These are phyloP conservation scores for Sakesphorus luctuosus DNA, from an alignment of 2,113 vertebrate genomes.

Conservation along the genomic window DNA sequence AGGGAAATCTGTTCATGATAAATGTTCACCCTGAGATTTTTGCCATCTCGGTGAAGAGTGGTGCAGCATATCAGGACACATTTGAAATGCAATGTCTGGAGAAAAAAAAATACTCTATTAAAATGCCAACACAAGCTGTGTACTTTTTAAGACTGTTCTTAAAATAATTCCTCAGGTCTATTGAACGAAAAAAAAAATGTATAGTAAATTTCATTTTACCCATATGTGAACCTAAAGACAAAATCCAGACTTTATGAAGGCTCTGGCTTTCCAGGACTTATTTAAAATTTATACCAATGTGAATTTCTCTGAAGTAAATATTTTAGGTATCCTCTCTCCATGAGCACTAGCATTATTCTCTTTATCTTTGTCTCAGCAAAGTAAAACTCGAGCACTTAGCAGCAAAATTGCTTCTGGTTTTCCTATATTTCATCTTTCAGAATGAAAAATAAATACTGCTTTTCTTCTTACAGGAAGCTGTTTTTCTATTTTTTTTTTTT, in stretches of 20 bases:
- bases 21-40: neutral
- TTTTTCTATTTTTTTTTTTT: fast-evolving
- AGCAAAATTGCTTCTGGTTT: neutral
- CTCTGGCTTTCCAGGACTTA: neutral
- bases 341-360: neutral
- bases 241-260: neutral
- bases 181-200: neutral
- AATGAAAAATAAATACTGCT: neutral
- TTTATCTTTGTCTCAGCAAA: neutral
- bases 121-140: neutral
- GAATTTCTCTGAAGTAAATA: neutral
- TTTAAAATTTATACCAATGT: neutral
- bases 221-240: neutral
- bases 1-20: neutral
- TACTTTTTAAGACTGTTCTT: neutral
- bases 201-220: neutral
- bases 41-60: neutral
- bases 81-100: neutral
- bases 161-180: neutral
- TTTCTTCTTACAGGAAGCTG: neutral
- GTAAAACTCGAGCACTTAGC: neutral
- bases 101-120: neutral
- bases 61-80: neutral
- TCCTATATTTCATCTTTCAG: neutral
- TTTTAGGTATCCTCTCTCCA: neutral